Percentiles rank a stretch among this genome's conserved stretches.
Conservation (phyloP, 2,888 invertebrate genomes). For the Tiliacea aurago region DNA sequence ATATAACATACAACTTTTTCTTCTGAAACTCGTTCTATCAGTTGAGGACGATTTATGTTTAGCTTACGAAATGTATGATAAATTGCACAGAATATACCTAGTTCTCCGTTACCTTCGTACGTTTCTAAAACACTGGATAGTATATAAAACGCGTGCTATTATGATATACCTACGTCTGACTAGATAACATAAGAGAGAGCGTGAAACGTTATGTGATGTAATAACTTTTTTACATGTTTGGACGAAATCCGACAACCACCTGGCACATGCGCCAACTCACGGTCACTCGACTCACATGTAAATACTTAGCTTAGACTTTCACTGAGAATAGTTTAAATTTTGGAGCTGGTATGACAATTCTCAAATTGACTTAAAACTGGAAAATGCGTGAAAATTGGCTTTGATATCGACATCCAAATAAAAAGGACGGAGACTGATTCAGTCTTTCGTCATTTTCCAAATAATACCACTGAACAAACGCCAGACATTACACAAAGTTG, state of each 20-base stretch:
- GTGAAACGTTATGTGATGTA: conserved; percentile 72
- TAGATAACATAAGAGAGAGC: conserved; percentile 70
- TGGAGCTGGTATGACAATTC: neutral
- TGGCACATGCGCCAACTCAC: conserved; percentile 62
- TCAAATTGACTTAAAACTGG: neutral
- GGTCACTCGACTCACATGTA: conserved; percentile 53
- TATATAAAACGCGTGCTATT: conserved; percentile 44
- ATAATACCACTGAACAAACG: conserved; percentile 19
- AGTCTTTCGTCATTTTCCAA: conserved; percentile 10
- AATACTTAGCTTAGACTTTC: conserved; percentile 64
- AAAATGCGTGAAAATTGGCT: neutral
- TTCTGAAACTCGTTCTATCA: conserved; percentile 50
- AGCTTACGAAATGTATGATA: conserved; percentile 56
- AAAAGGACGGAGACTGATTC: neutral
- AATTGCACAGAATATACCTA: conserved; percentile 41
- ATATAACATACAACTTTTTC: conserved; percentile 53
- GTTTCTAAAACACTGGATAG: conserved; percentile 43
- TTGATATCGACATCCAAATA: neutral
- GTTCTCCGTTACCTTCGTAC: conserved; percentile 17
- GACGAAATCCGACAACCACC: conserved; percentile 64
- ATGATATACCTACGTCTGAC: conserved; percentile 56
- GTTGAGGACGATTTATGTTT: conserved; percentile 44
- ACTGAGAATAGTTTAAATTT: conserved; percentile 39
- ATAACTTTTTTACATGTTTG: conserved; percentile 73
- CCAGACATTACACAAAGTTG: conserved; percentile 32